Conservation (phyloP, 2,888 invertebrate species). For the Bursaphelenchus okinawaensis region DNA sequence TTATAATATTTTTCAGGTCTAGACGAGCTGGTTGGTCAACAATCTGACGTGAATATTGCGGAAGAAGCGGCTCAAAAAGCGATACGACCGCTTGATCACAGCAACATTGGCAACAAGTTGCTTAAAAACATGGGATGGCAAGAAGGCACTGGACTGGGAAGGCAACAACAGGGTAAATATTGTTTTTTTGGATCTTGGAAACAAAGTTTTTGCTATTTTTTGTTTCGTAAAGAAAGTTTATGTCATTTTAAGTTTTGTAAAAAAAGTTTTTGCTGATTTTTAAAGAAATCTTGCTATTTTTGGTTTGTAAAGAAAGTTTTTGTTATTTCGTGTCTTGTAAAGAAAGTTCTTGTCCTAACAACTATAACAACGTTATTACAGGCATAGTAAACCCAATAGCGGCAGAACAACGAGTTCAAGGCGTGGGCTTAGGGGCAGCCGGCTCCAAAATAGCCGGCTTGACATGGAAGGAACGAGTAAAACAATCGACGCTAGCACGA, state of each 20-base stretch:
- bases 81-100: slow-evolving; percentile 39
- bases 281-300: neutral
- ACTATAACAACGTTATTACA: slow-evolving; percentile 19
- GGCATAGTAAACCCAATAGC: slow-evolving; percentile 53
- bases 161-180: slow-evolving; percentile 73
- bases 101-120: slow-evolving; percentile 87
- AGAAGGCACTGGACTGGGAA: slow-evolving; percentile 89
- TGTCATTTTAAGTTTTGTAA: no score
- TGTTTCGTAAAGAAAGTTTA: no score
- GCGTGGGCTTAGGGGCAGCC: slow-evolving; percentile 45
- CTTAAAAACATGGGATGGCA: slow-evolving; percentile 99
- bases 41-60: slow-evolving; percentile 4
- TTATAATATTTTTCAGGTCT: slow-evolving; percentile 17
- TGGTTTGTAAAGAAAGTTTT: neutral
- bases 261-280: no score
- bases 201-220: no score
- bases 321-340: no score
- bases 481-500: slow-evolving; percentile 28
- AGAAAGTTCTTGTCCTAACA: slow-evolving; percentile 1
- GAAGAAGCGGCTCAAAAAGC: slow-evolving; percentile 27
- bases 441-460: slow-evolving; percentile 19
- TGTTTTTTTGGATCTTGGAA: no score
- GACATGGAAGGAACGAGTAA: slow-evolving; percentile 24
- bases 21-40: slow-evolving; percentile 11
- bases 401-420: slow-evolving; percentile 47